Conservation (phyloP, 2,797 vertebrate species). For the Pitangus sulphuratus region DNA sequence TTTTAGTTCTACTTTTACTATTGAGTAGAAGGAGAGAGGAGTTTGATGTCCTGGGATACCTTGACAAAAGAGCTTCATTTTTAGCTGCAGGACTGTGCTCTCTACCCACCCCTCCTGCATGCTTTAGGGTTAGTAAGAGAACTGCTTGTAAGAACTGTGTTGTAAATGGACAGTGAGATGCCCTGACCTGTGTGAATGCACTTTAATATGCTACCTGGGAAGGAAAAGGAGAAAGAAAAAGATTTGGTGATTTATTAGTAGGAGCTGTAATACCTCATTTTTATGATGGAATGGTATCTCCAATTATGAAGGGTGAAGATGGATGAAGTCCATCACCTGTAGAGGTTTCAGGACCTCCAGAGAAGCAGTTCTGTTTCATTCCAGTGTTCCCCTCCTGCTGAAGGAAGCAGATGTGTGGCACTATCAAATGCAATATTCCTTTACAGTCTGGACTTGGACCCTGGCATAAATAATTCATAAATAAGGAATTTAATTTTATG, state of each 20-base stretch:
- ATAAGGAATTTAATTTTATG: not conserved
- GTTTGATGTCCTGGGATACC: not conserved
- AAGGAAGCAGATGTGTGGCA: not conserved
- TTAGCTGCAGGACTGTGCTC: not conserved
- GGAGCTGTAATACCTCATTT: not conserved
- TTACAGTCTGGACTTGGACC: not conserved
- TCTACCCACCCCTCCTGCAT: not conserved
- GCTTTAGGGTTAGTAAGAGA: not conserved
- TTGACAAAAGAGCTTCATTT: not conserved
- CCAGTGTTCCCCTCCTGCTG: not conserved
- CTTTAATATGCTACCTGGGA: not conserved
- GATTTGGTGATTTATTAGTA: not conserved
- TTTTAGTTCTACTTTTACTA: not conserved
- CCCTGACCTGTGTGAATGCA: not conserved
- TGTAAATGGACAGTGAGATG: not conserved
- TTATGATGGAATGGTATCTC: not conserved
- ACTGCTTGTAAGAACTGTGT: not conserved
- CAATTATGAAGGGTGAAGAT: not conserved
- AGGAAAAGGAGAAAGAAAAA: not conserved
- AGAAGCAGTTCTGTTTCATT: not conserved
- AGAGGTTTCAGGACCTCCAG: not conserved
- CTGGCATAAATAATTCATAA: not conserved
- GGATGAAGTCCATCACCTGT: not conserved
- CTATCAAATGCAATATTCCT: not conserved
- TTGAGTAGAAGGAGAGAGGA: not conserved